A percentile compares a stretch with the other conserved stretches of the same genome.
Evolutionary conservation across 2,888 invertebrate species (phyloP).

Genomic region (Lydus trimaculatus): DNA sequence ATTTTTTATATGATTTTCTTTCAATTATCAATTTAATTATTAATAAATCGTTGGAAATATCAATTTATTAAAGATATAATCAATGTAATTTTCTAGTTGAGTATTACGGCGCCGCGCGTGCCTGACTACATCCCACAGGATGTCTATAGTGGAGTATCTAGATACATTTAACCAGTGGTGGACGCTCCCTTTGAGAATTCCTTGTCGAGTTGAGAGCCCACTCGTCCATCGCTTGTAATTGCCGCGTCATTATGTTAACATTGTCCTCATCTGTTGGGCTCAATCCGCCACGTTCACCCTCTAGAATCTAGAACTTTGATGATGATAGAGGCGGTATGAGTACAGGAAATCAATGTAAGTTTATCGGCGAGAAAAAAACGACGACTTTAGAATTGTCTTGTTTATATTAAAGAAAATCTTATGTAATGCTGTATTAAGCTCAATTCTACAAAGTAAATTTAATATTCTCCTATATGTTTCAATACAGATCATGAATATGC

Average conservation of each 20-base stretch:
- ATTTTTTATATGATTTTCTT: too few relatives aligned
- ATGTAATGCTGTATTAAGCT: neutral
- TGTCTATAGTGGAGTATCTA: neutral
- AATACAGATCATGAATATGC: neutral
- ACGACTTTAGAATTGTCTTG: neutral
- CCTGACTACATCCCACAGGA: constrained; percentile 1
- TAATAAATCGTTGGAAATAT: neutral
- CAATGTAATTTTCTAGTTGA: constrained; percentile 38
- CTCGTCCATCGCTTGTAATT: constrained; percentile 37
- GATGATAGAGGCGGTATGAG: neutral
- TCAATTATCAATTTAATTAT: too few relatives aligned
- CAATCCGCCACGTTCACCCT: neutral
- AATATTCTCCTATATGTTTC: neutral
- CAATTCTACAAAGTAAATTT: neutral
- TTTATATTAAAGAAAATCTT: neutral
- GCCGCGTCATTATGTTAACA: constrained; percentile 43
- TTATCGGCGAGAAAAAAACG: neutral
- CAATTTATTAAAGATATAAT: neutral
- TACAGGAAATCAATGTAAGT: neutral
- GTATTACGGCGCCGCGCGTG: constrained; percentile 28
- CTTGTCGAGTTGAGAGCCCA: constrained; percentile 34
- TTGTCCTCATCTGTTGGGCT: constrained; percentile 29
- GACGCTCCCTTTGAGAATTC: constrained; percentile 38
- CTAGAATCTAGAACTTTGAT: neutral
- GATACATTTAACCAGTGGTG: constrained; percentile 8